Percentiles rank a stretch among this genome's conserved stretches.
Conservation (phyloP, 2,797 vertebrate genomes). For the Synanceia verrucosa region DNA sequence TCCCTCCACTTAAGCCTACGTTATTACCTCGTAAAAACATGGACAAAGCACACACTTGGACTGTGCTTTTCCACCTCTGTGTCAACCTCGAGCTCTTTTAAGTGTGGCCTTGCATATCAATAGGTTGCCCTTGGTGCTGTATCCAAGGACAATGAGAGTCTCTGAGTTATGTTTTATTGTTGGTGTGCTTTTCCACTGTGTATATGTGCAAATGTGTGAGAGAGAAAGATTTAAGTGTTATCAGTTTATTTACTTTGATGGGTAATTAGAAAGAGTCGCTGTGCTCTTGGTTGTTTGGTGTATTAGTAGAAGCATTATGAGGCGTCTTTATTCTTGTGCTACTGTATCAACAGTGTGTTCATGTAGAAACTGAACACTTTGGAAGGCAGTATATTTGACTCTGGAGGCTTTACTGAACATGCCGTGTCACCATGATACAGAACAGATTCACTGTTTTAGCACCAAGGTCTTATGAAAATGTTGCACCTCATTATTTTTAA, state of each 20-base stretch:
- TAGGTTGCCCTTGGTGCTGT: conserved; percentile 28
- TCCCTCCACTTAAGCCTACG: conserved; percentile 31
- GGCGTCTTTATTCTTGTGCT: neutral
- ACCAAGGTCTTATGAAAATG: conserved; percentile 24
- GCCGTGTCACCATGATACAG: conserved; percentile 13
- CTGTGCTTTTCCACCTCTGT: conserved; percentile 31
- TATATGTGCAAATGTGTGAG: neutral
- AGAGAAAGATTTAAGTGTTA: conserved; percentile 8
- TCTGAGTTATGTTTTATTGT: conserved; percentile 49
- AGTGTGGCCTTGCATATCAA: conserved; percentile 52
- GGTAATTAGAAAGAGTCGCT: conserved; percentile 11
- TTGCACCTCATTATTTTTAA: conserved; percentile 30
- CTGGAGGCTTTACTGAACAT: conserved; percentile 33
- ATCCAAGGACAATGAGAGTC: conserved; percentile 39
- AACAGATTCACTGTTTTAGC: conserved; percentile 28
- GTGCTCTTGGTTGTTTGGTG: neutral
- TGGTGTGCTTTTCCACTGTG: conserved; percentile 25
- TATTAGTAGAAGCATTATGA: neutral
- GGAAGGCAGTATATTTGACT: conserved; percentile 34
- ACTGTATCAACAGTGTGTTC: neutral
- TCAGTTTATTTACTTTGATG: conserved; percentile 25
- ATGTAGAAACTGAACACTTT: conserved; percentile 19
- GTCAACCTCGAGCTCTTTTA: conserved; percentile 56
- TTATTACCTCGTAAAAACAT: conserved; percentile 60
- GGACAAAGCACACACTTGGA: conserved; percentile 27